Evolutionary conservation across 2,888 invertebrate genomes (phyloP), one percentile per base, ranked within the genome.

Genomic region (Hirtodrosophila alboralis): DNA sequence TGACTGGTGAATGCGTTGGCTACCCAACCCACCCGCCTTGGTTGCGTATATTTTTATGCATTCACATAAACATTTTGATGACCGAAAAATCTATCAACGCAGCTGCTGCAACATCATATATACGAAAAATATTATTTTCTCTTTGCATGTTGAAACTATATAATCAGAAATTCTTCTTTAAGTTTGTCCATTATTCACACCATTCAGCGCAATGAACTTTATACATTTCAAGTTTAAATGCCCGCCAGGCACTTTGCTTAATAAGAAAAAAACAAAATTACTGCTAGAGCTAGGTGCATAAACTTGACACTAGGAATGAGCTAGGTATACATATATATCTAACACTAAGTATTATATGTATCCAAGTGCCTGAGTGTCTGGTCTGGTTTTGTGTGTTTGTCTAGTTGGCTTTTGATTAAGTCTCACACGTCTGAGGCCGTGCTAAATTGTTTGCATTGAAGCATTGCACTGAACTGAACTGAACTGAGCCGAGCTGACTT

Each of bases 391-490:
- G 37, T 52, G 57, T 31, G 33, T n/a, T n/a, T 64, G 60, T 57
- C 57, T 52, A 79, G 69, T 71, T 81, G 71, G 71, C 85, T 80
- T 79, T 79, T 86, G 86, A 79, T 79, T 76, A 85, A 80, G 78
- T 79, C 78, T 75, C 64, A 73, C 69, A 61, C 63, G 62, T 84
- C 79, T 48, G 57, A 62, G 75, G 80, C 84, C 73, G 86, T 84
- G 79, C 86, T 79, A 79, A 79, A 79, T 79, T 79, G 79, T 84
- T 79, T 84, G 79, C 76, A 76, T 79, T 83, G 79, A 75, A 67
- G 72, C 79, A 36, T 43, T 31, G 45, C 64, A 48, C 44, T 60
- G 72, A 54, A 36, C 67, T 47, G 31, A 43, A 41, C 47, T 49
- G 37, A 34, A 26, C 21, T 8, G 34, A 34, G 10, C 12, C 12